phyloP scores from a whole-genome alignment of 2,888 invertebrate genomes.

The Nysson spinosus region DNA sequence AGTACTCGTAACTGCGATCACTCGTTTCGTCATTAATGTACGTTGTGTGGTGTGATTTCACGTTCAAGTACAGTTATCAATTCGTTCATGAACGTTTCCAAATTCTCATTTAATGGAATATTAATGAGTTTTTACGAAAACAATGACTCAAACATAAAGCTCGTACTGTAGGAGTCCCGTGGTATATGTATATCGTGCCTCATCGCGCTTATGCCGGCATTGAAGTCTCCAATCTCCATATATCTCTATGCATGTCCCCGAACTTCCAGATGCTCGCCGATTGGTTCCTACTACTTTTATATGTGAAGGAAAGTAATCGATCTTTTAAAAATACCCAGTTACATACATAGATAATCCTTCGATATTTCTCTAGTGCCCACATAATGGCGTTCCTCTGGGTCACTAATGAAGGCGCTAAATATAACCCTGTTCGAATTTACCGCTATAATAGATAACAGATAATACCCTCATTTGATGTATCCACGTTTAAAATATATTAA shows the following conservation, averaged over 20 bases:
- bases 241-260: neutral
- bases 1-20: too few relatives aligned
- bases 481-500: conserved; percentile 35
- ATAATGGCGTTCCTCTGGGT: conserved; percentile 25
- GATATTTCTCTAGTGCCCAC: conserved; percentile 34
- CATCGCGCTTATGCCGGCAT: conserved; percentile 21
- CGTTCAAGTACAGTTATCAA: neutral
- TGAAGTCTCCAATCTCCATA: conserved; percentile 25
- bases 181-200: neutral
- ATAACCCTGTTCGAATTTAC: conserved; percentile 59
- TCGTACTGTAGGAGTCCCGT: conserved; percentile 23
- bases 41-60: neutral
- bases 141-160: conserved; percentile 30
- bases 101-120: conserved; percentile 52
- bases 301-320: conserved; percentile 11
- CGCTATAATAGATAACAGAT: conserved; percentile 67
- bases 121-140: conserved; percentile 41
- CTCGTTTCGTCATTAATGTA: too few relatives aligned
- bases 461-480: conserved; percentile 66
- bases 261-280: neutral
- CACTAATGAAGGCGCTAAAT: conserved; percentile 62
- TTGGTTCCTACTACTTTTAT: neutral
- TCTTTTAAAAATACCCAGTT: conserved; percentile 2
- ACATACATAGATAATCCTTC: neutral
- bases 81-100: conserved; percentile 29